Evolutionary conservation across 2,797 vertebrate species (phyloP), one percentile per base, ranked within the genome.

Genomic region (Zalophus californianus): DNA sequence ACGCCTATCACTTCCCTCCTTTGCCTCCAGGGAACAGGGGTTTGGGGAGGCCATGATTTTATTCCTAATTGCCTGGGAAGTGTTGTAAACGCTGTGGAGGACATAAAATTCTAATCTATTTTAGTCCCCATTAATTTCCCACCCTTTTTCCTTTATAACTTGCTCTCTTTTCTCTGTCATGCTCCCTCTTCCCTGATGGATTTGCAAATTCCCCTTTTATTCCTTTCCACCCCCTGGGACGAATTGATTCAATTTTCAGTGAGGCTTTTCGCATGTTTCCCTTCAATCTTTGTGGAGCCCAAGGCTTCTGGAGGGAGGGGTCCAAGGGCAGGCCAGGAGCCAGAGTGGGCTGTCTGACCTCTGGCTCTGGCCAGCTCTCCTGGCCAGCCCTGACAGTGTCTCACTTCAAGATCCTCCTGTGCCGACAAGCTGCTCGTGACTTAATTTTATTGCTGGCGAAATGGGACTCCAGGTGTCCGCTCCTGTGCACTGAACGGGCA

Each of bases 91-190:
- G 93, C 94, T 0, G 0, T n/a, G 38, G 86, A 93, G 93, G 66
- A 84, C 83, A 91, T 96, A 88, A 94, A 95, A 97, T 95, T 96
- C 86, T 64, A 93, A 93, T 92, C 91, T 97, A 86, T 94, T 97
- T 97, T 91, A 58, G 89, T 92, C 68, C 86, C 60, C 86, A 90
- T 97, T 94, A 90, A 93, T 96, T 96, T 94, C 72, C 83, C 90
- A 75, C 78, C 89, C 78, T 48, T 97, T 94, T 94, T 96, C 97
- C 77, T 93, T 94, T 96, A 77, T 93, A 90, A 90, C 79, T 94
- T 86, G 79, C 44, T 86, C 93, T 96, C 56, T 84, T 88, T 91
- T 96, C 95, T 91, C 93, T 35, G 13, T 77, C 86, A 91, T 84
- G 86, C 54, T 83, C 62, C 78, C 83, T 80, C 96, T 94, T 94